Conservation (phyloP, 2,888 invertebrate genomes). For the Synergus japonicus region DNA sequence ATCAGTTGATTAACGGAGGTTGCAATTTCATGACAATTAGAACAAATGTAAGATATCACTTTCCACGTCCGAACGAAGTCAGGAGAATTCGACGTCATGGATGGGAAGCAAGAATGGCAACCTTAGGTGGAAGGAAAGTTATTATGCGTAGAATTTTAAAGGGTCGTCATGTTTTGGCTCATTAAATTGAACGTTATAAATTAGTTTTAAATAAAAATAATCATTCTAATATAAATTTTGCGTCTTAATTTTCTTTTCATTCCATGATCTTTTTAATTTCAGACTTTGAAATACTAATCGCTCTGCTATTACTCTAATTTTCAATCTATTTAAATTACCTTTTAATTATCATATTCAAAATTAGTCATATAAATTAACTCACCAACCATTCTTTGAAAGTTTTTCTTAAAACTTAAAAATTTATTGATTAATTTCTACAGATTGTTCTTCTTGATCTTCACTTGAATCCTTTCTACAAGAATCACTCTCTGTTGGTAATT, state of each 20-base stretch:
- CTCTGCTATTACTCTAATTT: too few relatives aligned
- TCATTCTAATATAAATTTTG: not conserved
- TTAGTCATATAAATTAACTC: not conserved
- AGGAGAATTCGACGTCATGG: slow-evolving; percentile 85
- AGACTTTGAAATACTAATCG: not conserved
- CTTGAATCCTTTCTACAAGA: not conserved
- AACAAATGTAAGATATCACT: slow-evolving; percentile 83
- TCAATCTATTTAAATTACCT: too few relatives aligned
- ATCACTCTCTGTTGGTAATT: slow-evolving; percentile 42
- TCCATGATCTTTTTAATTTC: not conserved
- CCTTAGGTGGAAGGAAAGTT: slow-evolving; percentile 83
- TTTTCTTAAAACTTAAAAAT: not conserved
- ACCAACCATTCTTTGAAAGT: not conserved
- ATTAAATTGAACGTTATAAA: slow-evolving; percentile 77
- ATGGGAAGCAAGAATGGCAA: slow-evolving; percentile 84
- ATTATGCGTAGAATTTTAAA: slow-evolving; percentile 88
- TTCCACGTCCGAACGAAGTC: slow-evolving; percentile 87
- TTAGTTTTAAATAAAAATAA: slow-evolving; percentile 1
- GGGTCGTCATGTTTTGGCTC: slow-evolving; percentile 84
- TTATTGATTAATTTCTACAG: slow-evolving; percentile 23
- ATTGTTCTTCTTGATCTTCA: not conserved
- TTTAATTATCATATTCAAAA: not conserved
- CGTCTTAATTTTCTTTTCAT: not conserved
- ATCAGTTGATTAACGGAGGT: slow-evolving; percentile 37
- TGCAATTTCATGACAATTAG: slow-evolving; percentile 69